Evolutionary conservation across 2,888 invertebrate species (phyloP).

Genomic region (Idaea dimidiata): DNA sequence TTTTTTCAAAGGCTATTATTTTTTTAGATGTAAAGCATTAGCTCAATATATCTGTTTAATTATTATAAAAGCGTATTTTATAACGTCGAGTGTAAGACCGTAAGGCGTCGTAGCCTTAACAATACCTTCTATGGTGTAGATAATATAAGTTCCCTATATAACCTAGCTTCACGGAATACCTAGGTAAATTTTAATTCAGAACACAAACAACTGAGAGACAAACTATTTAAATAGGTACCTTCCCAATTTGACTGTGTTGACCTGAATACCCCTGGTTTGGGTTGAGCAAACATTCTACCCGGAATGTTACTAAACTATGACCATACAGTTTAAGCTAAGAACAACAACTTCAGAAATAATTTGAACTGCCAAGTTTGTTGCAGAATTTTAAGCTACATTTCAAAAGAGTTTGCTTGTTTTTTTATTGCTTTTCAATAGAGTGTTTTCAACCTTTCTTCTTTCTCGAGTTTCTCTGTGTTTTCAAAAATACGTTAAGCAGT

Average conservation of each 20-base stretch:
- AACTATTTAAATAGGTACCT: neutral
- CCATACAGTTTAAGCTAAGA: neutral
- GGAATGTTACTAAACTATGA: neutral
- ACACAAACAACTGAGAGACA: neutral
- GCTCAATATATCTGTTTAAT: too few relatives aligned
- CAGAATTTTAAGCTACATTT: neutral
- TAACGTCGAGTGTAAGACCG: too few relatives aligned
- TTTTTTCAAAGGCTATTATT: too few relatives aligned
- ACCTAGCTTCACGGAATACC: neutral
- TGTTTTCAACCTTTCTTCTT: too few relatives aligned
- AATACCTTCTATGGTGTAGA: neutral
- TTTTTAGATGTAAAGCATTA: too few relatives aligned
- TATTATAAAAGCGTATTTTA: too few relatives aligned
- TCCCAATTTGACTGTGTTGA: neutral
- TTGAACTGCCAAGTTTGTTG: neutral
- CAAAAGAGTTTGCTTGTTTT: neutral
- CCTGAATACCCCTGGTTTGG: neutral
- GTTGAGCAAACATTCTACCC: neutral
- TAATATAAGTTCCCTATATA: neutral
- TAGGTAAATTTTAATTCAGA: neutral
- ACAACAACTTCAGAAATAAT: neutral
- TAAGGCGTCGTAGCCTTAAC: neutral
- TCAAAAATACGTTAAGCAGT: too few relatives aligned
- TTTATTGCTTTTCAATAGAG: too few relatives aligned
- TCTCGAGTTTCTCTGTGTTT: too few relatives aligned